phyloP scores from a whole-genome alignment of 2,797 vertebrate genomes.

The Spea hammondii region DNA sequence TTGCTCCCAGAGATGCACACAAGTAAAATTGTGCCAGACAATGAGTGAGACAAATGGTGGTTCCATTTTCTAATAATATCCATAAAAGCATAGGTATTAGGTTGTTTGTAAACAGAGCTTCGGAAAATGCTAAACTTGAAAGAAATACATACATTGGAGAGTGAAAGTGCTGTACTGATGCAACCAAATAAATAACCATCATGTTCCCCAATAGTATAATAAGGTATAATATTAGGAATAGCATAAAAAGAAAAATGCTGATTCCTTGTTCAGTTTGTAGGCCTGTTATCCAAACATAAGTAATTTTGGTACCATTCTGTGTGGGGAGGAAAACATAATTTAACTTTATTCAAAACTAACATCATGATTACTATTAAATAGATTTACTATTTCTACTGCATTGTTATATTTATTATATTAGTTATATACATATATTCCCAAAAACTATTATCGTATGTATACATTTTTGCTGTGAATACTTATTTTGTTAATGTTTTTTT shows the following conservation, averaged over 20 bases:
- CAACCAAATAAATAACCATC: slow-evolving; percentile 7
- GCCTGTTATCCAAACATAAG: slow-evolving; percentile 8
- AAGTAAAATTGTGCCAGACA: slow-evolving; percentile 27
- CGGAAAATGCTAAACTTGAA: slow-evolving; percentile 16
- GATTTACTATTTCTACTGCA: too few relatives aligned
- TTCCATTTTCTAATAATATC: slow-evolving; percentile 3
- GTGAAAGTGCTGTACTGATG: background rate
- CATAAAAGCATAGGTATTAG: slow-evolving; percentile 14
- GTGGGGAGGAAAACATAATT: too few relatives aligned
- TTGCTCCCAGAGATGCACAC: slow-evolving; percentile 16
- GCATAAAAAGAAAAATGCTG: background rate
- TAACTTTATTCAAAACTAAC: too few relatives aligned
- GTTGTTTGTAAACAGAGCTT: slow-evolving; percentile 16
- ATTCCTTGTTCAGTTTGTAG: background rate
- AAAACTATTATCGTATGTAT: too few relatives aligned
- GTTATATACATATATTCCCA: too few relatives aligned
- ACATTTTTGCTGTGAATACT: too few relatives aligned
- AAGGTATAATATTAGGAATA: slow-evolving; percentile 11
- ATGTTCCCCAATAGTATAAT: slow-evolving; percentile 15
- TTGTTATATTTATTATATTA: too few relatives aligned
- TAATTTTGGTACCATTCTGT: slow-evolving; percentile 1
- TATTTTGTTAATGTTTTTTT: too few relatives aligned
- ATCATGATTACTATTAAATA: too few relatives aligned
- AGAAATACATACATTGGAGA: slow-evolving; percentile 26
- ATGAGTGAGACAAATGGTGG: background rate